These are phyloP conservation scores for Linyphia triangularis DNA, from an alignment of 2,888 invertebrate genomes.

Conservation along the genomic window DNA sequence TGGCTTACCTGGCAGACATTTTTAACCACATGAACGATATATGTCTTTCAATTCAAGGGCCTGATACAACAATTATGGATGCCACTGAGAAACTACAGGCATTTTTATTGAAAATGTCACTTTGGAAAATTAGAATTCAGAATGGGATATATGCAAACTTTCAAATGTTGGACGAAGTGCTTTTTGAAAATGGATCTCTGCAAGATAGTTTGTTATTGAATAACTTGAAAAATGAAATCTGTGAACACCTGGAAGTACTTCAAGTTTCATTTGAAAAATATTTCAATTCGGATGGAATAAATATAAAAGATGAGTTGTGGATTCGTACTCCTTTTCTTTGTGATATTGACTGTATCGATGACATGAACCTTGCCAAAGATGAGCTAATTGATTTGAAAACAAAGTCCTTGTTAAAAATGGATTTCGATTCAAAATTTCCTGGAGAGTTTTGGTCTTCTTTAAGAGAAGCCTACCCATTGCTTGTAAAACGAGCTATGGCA, in stretches of 20 bases:
- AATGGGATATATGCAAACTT: constrained; percentile 64
- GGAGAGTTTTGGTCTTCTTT: too few relatives aligned
- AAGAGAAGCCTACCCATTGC: constrained; percentile 63
- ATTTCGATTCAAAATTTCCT: too few relatives aligned
- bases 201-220: constrained; percentile 48
- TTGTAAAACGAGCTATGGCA: constrained; percentile 61
- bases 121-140: constrained; percentile 63
- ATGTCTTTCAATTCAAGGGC: too few relatives aligned
- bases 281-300: too few relatives aligned
- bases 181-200: constrained; percentile 46
- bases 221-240: too few relatives aligned
- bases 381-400: constrained; percentile 51
- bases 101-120: constrained; percentile 62
- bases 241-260: too few relatives aligned
- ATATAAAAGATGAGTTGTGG: too few relatives aligned
- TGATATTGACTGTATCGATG: constrained; percentile 53
- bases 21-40: too few relatives aligned
- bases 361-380: constrained; percentile 59
- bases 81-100: constrained; percentile 63
- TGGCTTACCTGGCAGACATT: too few relatives aligned
- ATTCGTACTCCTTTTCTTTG: too few relatives aligned
- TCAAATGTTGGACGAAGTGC: constrained; percentile 59
- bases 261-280: too few relatives aligned
- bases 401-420: not conserved
- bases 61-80: constrained; percentile 64